Conservation (phyloP, 2,797 vertebrate species). For the Dermochelys coriacea region DNA sequence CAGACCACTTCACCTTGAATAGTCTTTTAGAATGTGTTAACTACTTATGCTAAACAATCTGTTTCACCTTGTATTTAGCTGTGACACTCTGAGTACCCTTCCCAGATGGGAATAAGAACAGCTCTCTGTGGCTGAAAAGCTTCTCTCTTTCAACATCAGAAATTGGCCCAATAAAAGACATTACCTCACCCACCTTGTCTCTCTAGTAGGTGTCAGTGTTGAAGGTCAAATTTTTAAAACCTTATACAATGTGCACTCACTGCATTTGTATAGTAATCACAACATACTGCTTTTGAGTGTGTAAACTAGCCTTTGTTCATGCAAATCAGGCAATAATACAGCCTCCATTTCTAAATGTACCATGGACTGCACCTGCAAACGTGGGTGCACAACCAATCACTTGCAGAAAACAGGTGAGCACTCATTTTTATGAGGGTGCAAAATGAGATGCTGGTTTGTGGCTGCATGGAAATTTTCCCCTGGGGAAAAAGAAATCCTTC, state of each 20-base stretch:
- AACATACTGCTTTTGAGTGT: not conserved
- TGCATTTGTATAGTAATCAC: not conserved
- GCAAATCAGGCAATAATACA: not conserved
- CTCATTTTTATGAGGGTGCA: not conserved
- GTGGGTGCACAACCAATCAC: not conserved
- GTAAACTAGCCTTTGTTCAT: not conserved
- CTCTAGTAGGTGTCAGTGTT: not conserved
- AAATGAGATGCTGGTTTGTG: not conserved
- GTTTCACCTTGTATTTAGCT: too few species aligned
- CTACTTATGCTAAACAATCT: too few species aligned
- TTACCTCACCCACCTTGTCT: too few species aligned
- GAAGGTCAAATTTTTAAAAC: not conserved
- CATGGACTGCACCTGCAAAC: not conserved
- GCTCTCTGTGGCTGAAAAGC: too few species aligned
- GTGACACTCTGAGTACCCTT: too few species aligned
- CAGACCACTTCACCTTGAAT: too few species aligned
- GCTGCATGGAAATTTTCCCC: not conserved
- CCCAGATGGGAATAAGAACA: too few species aligned
- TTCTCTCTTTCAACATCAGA: too few species aligned
- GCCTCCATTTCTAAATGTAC: not conserved
- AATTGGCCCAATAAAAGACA: too few species aligned
- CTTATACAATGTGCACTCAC: not conserved
- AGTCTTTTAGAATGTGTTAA: too few species aligned
- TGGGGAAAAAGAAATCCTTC: not conserved
- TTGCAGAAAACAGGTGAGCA: not conserved